Evolutionary conservation across 1,140 invertebrate species (phyloP).

Genomic region (Telenomus remus): DNA sequence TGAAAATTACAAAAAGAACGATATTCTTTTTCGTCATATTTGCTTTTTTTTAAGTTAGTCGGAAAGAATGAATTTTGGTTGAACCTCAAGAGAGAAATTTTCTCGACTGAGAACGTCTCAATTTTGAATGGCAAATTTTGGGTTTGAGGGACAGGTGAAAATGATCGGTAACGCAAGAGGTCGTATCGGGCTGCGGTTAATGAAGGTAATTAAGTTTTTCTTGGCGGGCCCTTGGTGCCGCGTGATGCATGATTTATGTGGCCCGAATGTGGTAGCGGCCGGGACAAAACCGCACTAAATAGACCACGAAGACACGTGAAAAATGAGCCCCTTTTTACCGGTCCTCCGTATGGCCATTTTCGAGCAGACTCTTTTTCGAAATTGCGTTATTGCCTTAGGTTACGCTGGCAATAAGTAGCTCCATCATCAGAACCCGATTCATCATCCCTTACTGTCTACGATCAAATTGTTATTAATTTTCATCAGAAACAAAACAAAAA

Average conservation of each 20-base stretch:
- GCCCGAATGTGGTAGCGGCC: conserved; percentile 67
- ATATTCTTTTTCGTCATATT: too few species aligned
- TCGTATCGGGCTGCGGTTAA: conserved; percentile 68
- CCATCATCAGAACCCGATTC: conserved; percentile 57
- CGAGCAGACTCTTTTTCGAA: conserved; percentile 57
- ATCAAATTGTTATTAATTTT: too few species aligned
- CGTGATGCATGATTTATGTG: conserved; percentile 71
- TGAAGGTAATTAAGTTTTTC: conserved; percentile 76
- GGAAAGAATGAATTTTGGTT: too few species aligned
- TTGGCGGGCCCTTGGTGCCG: conserved; percentile 63
- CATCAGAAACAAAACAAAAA: too few species aligned
- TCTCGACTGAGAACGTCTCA: too few species aligned
- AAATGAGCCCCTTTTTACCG: conserved; percentile 64
- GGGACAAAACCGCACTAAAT: conserved; percentile 61
- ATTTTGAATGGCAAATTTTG: too few species aligned
- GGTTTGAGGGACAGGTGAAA: conserved; percentile 47
- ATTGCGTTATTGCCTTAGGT: conserved; percentile 66
- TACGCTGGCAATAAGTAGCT: conserved; percentile 59
- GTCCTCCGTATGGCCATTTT: conserved; percentile 7
- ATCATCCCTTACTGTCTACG: conserved; percentile 38
- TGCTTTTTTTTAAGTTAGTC: too few species aligned
- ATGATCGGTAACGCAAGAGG: conserved; percentile 47
- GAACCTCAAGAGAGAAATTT: too few species aligned
- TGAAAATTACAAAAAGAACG: too few species aligned
- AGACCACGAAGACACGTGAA: conserved; percentile 68